A percentile compares a stretch with the other conserved stretches of the same genome.
These are phyloP conservation scores for Tetragonisca angustula DNA, from an alignment of 2,888 invertebrate species.

Conservation along the genomic window DNA sequence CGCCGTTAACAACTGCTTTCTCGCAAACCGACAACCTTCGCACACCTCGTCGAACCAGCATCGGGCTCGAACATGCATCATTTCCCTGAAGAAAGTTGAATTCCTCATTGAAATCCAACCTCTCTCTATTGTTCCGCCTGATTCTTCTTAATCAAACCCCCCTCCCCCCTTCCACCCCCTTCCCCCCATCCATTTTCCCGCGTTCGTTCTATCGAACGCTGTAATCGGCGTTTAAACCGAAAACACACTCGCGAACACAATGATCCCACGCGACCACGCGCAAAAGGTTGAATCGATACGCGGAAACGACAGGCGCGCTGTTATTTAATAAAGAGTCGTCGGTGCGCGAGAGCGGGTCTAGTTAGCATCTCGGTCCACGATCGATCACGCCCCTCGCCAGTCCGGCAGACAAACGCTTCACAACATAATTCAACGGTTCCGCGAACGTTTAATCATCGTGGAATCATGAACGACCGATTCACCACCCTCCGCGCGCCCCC, in stretches of 20 bases:
- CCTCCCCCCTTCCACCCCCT: background rate
- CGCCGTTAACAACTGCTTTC: background rate
- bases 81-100: background rate
- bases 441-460: conserved; percentile 74
- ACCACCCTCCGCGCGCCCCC: conserved; percentile 48
- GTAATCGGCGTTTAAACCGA: conserved; percentile 6
- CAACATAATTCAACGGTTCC: conserved; percentile 72
- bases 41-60: background rate
- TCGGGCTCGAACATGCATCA: background rate
- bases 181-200: background rate
- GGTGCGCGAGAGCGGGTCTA: conserved; percentile 53
- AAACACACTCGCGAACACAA: conserved; percentile 5
- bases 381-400: conserved; percentile 73
- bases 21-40: background rate
- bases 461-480: conserved; percentile 61
- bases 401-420: conserved; percentile 59
- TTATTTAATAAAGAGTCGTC: conserved; percentile 75
- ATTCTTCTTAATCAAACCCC: conserved; percentile 22
- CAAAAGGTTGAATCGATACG: conserved; percentile 35
- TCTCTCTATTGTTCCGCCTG: conserved; percentile 19
- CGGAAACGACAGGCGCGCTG: conserved; percentile 47
- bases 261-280: conserved; percentile 34
- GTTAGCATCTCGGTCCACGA: conserved; percentile 70
- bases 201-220: conserved; percentile 2
- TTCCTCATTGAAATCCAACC: conserved; percentile 3